Conservation (phyloP, 1,140 invertebrate genomes). For the Drosophila lacteicornis region DNA sequence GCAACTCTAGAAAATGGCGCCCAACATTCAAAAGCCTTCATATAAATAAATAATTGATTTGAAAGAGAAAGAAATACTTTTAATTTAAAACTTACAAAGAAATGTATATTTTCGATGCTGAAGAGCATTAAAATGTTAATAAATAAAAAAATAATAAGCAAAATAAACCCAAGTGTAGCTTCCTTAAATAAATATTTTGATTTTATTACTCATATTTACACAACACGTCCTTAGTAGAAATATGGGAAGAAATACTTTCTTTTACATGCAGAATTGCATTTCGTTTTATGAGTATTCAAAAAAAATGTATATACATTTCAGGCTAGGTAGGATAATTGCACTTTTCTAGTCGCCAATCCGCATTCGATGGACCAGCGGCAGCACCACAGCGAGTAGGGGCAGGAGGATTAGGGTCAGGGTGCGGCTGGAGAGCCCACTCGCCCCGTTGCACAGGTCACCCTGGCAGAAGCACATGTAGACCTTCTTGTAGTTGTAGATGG, state of each 20-base stretch:
- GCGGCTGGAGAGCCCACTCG: neutral
- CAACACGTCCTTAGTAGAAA: neutral
- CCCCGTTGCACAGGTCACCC: slow-evolving; percentile 94
- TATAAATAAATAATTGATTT: no score
- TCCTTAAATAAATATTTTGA: slow-evolving; percentile 4
- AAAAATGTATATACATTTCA: slow-evolving; percentile 30
- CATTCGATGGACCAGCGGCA: neutral
- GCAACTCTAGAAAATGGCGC: neutral
- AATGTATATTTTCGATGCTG: neutral
- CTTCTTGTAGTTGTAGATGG: slow-evolving; percentile 91
- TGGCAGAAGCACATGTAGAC: slow-evolving; percentile 96
- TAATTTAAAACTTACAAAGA: no score
- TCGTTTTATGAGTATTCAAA: slow-evolving; percentile 21
- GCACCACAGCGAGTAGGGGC: neutral
- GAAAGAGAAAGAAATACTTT: no score
- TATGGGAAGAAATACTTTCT: neutral
- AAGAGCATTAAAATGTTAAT: no score
- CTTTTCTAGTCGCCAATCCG: slow-evolving; percentile 4
- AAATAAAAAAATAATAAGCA: neutral
- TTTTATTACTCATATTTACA: slow-evolving; percentile 10
- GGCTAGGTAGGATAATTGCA: neutral
- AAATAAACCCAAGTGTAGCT: neutral
- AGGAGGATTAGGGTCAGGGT: neutral
- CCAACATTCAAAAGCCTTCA: neutral
- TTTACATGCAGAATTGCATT: neutral